Base-by-base conservation (phyloP, 1,140 invertebrate species). In the Drosophila ogumai region DNA sequence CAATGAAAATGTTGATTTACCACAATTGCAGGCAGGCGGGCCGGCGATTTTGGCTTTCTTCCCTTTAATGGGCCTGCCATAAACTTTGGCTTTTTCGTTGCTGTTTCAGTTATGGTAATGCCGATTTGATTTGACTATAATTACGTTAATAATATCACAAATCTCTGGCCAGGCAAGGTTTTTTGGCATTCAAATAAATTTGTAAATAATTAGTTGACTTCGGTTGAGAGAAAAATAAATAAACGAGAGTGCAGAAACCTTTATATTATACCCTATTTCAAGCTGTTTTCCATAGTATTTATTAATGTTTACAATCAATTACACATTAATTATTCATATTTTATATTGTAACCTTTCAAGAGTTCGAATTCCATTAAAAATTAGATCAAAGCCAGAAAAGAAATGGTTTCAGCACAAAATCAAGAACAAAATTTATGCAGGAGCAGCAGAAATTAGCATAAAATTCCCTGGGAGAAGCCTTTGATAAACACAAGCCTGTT, bases 1-100 rank as follows among this genome's bases (percentile, higher is more conserved):
- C 52, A 54, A 38, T 54, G 52, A 54, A 54, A 75, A 81, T 79
- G 82, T 57, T 87, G 71, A 87, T 85, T 86, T 85, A 71, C 73
- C 57, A 71, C 34, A 69, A 78, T 78, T 73, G 67, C 64, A 59
- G 32, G 36, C 28, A n/a, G 22, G 28, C 32, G 13, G 49, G n/a
- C 31, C 2, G 19, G 12, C 44, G 58, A 82, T 82, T 63, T 63
- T 38, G 44, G 38, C 49, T 46, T 63, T 58, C 54, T 41, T 34
- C 12, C 50, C 61, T 52, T 65, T 59, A 78, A 85, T 85, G 68
- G 49, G 50, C 44, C 47, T 12, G 49, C 40, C 67, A 67, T 85
- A 69, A 81, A 60, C 60, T 57, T 77, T 63, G 57, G 64, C 67
- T 49, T 66, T 66, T 61, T 38, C 32, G 41, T 43, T 47, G 61